Evolutionary conservation across 2,797 vertebrate species (phyloP).

Genomic region (Sebastes diaconus): DNA sequence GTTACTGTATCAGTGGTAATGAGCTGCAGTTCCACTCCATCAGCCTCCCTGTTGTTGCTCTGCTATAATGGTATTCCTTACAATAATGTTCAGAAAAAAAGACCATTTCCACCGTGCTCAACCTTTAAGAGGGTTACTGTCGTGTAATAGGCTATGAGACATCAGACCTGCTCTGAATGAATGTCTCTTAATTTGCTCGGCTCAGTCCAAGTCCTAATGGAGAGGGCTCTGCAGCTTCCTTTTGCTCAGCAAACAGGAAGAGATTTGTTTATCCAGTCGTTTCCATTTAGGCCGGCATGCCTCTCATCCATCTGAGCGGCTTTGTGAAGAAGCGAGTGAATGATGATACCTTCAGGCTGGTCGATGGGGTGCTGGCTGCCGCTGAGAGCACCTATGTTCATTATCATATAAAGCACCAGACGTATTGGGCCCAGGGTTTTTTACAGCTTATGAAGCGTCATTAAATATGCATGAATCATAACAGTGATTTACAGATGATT

Average conservation of each 20-base stretch:
- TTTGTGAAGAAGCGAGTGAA: slow-evolving; percentile 36
- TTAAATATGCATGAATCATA: slow-evolving; percentile 78
- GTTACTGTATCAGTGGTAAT: slow-evolving; percentile 24
- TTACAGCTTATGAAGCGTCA: slow-evolving; percentile 46
- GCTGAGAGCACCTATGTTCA: slow-evolving; percentile 41
- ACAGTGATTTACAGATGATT: slow-evolving; percentile 73
- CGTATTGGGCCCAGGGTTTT: slow-evolving; percentile 21
- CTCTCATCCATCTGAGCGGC: slow-evolving; percentile 35
- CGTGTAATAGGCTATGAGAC: slow-evolving; percentile 8
- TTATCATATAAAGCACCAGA: slow-evolving; percentile 60
- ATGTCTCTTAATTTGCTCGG: slow-evolving; percentile 30
- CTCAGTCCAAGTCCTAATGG: slow-evolving; percentile 25
- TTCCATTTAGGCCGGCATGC: slow-evolving; percentile 41
- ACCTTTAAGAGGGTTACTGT: slow-evolving; percentile 24
- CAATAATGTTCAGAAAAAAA: background rate
- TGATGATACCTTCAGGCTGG: slow-evolving; percentile 47
- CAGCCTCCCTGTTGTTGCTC: background rate
- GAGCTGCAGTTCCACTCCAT: slow-evolving; percentile 25
- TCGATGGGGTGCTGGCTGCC: slow-evolving; percentile 17
- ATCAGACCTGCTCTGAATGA: slow-evolving; percentile 21
- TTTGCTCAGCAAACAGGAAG: background rate
- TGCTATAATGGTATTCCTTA: background rate
- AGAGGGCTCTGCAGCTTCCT: slow-evolving; percentile 16
- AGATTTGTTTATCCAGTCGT: slow-evolving; percentile 54
- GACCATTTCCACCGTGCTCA: background rate